These are phyloP conservation scores for Phoxinus phoxinus DNA, from an alignment of 2,113 vertebrate species.

Conservation along the genomic window DNA sequence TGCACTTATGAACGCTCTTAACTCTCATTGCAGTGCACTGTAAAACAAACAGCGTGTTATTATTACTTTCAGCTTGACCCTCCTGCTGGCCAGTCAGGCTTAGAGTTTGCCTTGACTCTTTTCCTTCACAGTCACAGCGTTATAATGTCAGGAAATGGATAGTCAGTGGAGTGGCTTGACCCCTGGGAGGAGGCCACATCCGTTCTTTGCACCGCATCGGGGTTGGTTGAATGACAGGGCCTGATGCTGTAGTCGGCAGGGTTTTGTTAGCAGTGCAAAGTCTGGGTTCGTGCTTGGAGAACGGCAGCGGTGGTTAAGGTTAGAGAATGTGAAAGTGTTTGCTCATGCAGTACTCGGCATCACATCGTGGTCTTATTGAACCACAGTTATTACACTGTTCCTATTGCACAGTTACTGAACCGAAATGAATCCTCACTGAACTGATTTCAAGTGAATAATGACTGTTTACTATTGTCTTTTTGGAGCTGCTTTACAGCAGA, in stretches of 20 bases:
- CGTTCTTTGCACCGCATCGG: not conserved
- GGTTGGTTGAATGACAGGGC: not conserved
- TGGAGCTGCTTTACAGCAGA: too few relatives aligned
- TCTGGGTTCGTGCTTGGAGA: not conserved
- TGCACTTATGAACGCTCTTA: not conserved
- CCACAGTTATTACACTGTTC: too few relatives aligned
- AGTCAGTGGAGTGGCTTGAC: not conserved
- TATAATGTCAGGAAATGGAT: constrained; percentile 36
- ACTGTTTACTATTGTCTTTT: too few relatives aligned
- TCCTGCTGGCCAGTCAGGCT: not conserved
- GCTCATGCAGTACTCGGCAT: too few relatives aligned
- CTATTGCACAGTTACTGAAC: too few relatives aligned
- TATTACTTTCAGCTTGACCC: not conserved
- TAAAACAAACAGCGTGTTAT: not conserved
- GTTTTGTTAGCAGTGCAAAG: not conserved
- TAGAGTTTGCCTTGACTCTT: not conserved
- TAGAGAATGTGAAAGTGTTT: not conserved
- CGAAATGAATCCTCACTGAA: too few relatives aligned
- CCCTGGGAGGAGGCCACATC: constrained; percentile 34
- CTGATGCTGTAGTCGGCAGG: not conserved
- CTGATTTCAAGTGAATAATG: too few relatives aligned
- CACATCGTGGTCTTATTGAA: not conserved
- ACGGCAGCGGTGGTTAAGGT: not conserved
- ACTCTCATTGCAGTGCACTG: not conserved
- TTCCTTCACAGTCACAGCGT: not conserved